Conservation (phyloP, 2,888 invertebrate genomes). For the Microctonus hyperodae region DNA sequence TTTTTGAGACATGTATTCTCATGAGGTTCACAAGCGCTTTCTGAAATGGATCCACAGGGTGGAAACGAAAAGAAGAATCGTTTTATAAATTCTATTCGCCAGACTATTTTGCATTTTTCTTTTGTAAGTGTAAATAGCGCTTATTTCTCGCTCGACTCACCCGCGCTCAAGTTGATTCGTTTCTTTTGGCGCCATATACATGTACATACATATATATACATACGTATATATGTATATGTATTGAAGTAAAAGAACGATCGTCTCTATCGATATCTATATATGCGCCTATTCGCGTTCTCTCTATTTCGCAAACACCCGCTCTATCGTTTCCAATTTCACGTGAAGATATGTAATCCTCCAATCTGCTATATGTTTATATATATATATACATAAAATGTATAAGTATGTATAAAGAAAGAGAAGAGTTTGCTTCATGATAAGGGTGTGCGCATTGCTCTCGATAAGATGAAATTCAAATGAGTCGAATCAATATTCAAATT, state of each 20-base stretch:
- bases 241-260: conserved; percentile 5
- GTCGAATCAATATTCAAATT: conserved; percentile 64
- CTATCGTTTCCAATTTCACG: conserved; percentile 63
- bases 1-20: background rate
- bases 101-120: conserved; percentile 25
- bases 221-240: conserved; percentile 4
- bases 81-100: conserved; percentile 29
- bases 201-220: conserved; percentile 1
- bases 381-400: too few species aligned
- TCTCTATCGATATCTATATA: conserved; percentile 7
- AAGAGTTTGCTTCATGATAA: conserved; percentile 35
- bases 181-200: conserved; percentile 18
- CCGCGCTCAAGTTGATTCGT: conserved; percentile 19
- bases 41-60: background rate
- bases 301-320: conserved; percentile 54
- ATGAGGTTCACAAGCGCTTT: conserved; percentile 6
- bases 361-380: background rate
- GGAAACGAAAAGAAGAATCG: conserved; percentile 9
- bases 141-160: conserved; percentile 23
- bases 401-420: too few species aligned
- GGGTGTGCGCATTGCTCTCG: conserved; percentile 38
- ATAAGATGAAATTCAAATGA: conserved; percentile 60
- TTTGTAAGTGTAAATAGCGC: conserved; percentile 20
- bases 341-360: conserved; percentile 53
- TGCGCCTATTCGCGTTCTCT: conserved; percentile 46